Evolutionary conservation across 2,888 invertebrate genomes (phyloP), one percentile per base, ranked within the genome.

Genomic region (Caenorhabditis parvicauda): DNA sequence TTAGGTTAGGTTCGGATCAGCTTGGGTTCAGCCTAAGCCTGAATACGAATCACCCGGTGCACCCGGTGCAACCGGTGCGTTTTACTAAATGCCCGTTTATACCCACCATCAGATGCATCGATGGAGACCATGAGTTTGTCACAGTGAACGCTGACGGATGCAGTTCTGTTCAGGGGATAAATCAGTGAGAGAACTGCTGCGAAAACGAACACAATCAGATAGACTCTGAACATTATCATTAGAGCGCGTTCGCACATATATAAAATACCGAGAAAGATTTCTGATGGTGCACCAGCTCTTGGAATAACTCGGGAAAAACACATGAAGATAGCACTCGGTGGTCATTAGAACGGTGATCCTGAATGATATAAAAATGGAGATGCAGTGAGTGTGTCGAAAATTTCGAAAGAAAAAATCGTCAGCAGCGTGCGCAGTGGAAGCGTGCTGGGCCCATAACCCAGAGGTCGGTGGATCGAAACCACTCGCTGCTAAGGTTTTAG

Each of bases 371-470:
- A 6, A 7, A 6, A 14, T 39, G 6, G 14, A n/a, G 6, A 17
- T 39, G 14, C 12, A 19, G 17, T 22, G 22, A 42, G 21, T 19
- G n/a, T 2, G 2, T 14, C 6, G 9, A 17, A 7, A n/a, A 21
- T 6, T 17, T 1, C 5, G 27, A 19, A 29, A 29, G 32, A 51
- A n/a, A n/a, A n/a, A n/a, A n/a, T n/a, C n/a, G n/a, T n/a, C n/a
- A n/a, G n/a, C n/a, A n/a, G n/a, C n/a, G n/a, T n/a, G 66, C 69
- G 69, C 69, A 69, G 69, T 69, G 69, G 69, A 69, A 88, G 88
- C 88, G 88, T 88, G 88, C 88, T 88, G 88, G 88, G 88, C 88
- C 88, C 88, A 88, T 88, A 88, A 88, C 88, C 89, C 89, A 89
- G 89, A 89, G 89, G 88, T 89, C 89, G 89, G 89, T 89, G 76